phyloP scores from a whole-genome alignment of 2,888 invertebrate genomes.

The Chymomyza amoena region DNA sequence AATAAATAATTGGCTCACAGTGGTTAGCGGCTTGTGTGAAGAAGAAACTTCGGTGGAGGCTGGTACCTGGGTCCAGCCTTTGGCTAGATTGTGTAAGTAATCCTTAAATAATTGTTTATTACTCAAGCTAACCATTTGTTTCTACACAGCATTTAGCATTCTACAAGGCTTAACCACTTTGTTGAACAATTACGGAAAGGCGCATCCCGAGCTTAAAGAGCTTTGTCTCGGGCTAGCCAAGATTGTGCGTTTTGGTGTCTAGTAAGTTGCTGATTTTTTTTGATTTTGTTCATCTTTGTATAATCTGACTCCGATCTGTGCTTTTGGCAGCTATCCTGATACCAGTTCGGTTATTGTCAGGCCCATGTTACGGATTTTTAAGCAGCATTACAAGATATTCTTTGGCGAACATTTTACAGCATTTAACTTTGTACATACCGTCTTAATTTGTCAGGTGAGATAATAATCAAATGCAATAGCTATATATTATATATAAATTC shows the following conservation, averaged over 20 bases:
- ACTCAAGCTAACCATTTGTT: not conserved
- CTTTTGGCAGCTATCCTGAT: slow-evolving; percentile 31
- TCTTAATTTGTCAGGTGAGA: slow-evolving; percentile 33
- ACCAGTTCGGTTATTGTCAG: slow-evolving; percentile 31
- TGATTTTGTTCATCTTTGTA: not conserved
- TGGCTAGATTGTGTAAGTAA: slow-evolving; percentile 44
- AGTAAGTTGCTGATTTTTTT: slow-evolving; percentile 31
- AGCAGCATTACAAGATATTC: slow-evolving; percentile 33
- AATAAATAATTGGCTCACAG: slow-evolving; percentile 34
- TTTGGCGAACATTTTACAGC: slow-evolving; percentile 27
- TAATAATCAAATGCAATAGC: too few relatives aligned
- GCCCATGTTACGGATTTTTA: slow-evolving; percentile 50
- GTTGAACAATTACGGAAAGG: slow-evolving; percentile 19
- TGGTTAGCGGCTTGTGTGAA: slow-evolving; percentile 26
- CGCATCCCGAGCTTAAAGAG: slow-evolving; percentile 14
- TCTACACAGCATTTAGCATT: slow-evolving; percentile 35
- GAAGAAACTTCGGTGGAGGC: too few relatives aligned
- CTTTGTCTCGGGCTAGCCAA: slow-evolving; percentile 35
- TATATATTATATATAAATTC: too few relatives aligned
- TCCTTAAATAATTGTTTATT: not conserved
- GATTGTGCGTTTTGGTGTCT: slow-evolving; percentile 49
- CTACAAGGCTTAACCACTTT: slow-evolving; percentile 40
- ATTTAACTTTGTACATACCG: slow-evolving; percentile 34
- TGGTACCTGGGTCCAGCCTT: slow-evolving; percentile 34
- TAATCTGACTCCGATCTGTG: not conserved